Evolutionary conservation across 2,113 vertebrate species (phyloP).

Genomic region (Chroicocephalus ridibundus): DNA sequence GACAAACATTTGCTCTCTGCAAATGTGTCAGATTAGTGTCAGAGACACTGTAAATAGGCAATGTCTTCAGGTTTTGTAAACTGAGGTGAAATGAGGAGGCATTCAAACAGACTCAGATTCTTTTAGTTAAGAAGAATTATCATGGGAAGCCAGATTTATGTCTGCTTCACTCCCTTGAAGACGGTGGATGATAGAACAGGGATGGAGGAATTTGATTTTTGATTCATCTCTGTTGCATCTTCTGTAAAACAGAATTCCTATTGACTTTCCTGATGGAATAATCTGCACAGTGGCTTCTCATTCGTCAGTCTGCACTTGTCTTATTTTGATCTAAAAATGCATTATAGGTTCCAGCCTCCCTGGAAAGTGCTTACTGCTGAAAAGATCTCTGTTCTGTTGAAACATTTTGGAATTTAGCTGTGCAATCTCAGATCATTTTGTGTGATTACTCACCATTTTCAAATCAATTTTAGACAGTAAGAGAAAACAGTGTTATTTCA

Average conservation of each 20-base stretch:
- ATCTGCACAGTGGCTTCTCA: neutral
- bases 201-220: neutral
- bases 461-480: neutral
- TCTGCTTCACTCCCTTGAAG: neutral
- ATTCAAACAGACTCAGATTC: neutral
- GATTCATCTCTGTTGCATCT: neutral
- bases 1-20: neutral
- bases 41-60: neutral
- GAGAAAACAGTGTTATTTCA: neutral
- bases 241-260: neutral
- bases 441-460: constrained; percentile 7
- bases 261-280: neutral
- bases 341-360: neutral
- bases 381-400: neutral
- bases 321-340: neutral
- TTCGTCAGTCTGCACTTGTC: neutral
- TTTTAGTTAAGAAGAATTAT: neutral
- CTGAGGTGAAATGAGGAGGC: neutral
- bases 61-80: neutral
- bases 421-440: neutral
- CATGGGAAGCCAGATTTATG: neutral
- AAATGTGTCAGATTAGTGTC: neutral
- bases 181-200: neutral
- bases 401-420: neutral
- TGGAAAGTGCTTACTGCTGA: neutral